These are phyloP conservation scores for Drosophila suzukii DNA, from an alignment of 1,140 invertebrate genomes.

Conservation along the genomic window DNA sequence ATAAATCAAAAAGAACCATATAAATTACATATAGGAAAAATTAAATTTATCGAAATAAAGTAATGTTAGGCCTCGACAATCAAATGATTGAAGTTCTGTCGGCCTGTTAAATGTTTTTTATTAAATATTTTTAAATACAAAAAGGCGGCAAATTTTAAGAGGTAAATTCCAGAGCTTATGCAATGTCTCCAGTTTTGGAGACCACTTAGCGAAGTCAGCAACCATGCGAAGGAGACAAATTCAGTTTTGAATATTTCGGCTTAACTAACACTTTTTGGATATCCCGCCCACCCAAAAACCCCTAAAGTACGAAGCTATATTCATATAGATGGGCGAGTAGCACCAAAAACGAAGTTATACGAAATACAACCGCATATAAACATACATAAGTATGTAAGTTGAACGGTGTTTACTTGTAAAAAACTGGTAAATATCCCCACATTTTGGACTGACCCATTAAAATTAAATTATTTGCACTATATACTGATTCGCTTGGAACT, in stretches of 20 bases:
- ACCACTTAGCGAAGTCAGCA: background rate
- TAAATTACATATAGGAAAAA: too few species aligned
- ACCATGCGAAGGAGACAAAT: background rate
- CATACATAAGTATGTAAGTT: conserved; percentile 1
- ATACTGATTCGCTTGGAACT: background rate
- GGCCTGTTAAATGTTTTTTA: background rate
- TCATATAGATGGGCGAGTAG: background rate
- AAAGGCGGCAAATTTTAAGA: background rate
- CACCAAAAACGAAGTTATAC: conserved; percentile 11
- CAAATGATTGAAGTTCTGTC: too few species aligned
- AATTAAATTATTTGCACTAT: conserved; percentile 1
- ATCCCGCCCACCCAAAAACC: background rate
- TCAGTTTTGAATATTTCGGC: conserved; percentile 1
- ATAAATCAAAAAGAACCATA: too few species aligned
- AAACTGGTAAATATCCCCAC: background rate
- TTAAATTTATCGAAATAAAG: too few species aligned
- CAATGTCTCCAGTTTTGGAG: conserved; percentile 1
- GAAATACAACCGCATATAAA: conserved; percentile 1
- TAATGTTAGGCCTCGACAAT: too few species aligned
- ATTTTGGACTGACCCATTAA: conserved; percentile 15
- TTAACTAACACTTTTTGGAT: conserved; percentile 1
- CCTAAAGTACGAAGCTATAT: background rate
- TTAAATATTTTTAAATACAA: background rate
- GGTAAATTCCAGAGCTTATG: background rate
- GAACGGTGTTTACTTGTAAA: conserved; percentile 6